These are phyloP conservation scores for Ectemnius lituratus DNA, from an alignment of 2,888 invertebrate genomes.

Conservation along the genomic window DNA sequence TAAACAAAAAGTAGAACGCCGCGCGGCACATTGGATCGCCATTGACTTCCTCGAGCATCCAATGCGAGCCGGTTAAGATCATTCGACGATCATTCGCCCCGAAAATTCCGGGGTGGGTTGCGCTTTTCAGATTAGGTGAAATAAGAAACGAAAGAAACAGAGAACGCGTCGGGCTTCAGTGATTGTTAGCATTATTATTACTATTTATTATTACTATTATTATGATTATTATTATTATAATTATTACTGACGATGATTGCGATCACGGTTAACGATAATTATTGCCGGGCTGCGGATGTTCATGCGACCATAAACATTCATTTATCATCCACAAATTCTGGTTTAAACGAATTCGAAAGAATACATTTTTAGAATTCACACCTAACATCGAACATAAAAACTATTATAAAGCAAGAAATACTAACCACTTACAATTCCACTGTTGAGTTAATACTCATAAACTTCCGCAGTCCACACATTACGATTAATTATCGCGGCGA, in stretches of 20 bases:
- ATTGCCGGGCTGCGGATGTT: too few species aligned
- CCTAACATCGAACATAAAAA: too few species aligned
- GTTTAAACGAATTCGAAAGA: too few species aligned
- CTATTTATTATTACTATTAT: neutral
- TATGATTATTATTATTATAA: neutral
- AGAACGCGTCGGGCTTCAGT: neutral
- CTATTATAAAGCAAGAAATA: too few species aligned
- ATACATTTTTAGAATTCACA: too few species aligned
- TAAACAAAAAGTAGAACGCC: slow-evolving; percentile 67
- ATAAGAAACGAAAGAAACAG: slow-evolving; percentile 36
- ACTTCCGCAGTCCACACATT: neutral
- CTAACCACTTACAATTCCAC: too few species aligned
- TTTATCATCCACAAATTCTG: too few species aligned
- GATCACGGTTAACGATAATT: too few species aligned
- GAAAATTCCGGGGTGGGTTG: slow-evolving; percentile 36
- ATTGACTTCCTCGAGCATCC: slow-evolving; percentile 32
- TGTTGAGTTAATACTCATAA: neutral
- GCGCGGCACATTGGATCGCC: slow-evolving; percentile 28
- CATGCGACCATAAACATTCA: too few species aligned
- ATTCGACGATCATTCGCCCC: too few species aligned
- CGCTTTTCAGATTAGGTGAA: slow-evolving; percentile 25
- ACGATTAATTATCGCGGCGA: neutral
- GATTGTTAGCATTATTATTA: slow-evolving; percentile 2
- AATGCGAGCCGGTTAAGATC: too few species aligned
- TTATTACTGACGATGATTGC: too few species aligned